Conservation (phyloP, 2,797 vertebrate genomes). For the Vespertilio murinus region DNA sequence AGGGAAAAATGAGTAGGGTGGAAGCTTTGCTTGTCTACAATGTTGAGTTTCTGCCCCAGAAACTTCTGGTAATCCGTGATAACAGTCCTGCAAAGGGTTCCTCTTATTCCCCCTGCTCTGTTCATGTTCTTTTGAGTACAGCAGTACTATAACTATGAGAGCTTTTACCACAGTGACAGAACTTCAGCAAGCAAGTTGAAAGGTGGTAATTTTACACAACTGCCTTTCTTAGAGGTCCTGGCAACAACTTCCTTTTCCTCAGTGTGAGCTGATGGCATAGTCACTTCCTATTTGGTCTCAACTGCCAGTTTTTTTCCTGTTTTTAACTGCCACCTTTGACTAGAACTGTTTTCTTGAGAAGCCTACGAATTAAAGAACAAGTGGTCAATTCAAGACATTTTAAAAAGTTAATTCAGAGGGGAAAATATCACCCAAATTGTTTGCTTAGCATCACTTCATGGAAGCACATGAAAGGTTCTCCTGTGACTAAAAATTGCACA, state of each 20-base stretch:
- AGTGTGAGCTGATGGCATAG: constrained; percentile 78
- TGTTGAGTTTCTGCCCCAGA: constrained; percentile 46
- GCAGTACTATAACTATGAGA: constrained; percentile 61
- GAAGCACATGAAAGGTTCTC: constrained; percentile 42
- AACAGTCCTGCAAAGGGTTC: constrained; percentile 50
- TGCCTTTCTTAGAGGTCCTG: constrained; percentile 79
- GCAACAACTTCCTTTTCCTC: constrained; percentile 80
- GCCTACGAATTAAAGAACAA: constrained; percentile 60
- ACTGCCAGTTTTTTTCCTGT: constrained; percentile 75
- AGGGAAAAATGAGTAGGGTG: not conserved
- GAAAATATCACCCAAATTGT: constrained; percentile 13
- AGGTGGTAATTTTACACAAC: constrained; percentile 76
- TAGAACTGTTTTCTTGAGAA: constrained; percentile 58
- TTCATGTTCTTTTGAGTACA: constrained; percentile 49
- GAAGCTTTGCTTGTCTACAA: constrained; percentile 36
- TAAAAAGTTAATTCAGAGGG: constrained; percentile 28
- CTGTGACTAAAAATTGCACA: constrained; percentile 34
- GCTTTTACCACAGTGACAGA: constrained; percentile 66
- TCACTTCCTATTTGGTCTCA: constrained; percentile 78
- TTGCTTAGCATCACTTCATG: constrained; percentile 2
- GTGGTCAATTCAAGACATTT: not conserved
- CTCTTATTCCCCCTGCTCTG: constrained; percentile 7
- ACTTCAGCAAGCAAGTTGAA: constrained; percentile 70
- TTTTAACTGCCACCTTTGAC: constrained; percentile 73
- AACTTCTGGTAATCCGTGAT: constrained; percentile 53